Conservation (phyloP, 2,113 vertebrate genomes). For the Tor tambroides region DNA sequence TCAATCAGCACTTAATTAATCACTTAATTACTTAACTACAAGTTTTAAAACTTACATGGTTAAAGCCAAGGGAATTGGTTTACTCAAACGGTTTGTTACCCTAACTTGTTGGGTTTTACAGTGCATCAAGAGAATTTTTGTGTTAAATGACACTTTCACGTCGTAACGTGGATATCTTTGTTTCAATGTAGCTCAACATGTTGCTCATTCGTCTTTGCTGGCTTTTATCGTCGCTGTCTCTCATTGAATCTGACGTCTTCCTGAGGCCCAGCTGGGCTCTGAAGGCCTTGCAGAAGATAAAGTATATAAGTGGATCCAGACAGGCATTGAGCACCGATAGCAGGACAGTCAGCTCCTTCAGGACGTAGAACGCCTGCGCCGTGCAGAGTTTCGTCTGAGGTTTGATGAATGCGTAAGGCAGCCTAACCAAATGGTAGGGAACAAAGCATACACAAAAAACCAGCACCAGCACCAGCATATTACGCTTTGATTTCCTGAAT, state of each 20-base stretch:
- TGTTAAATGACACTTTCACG: conserved; percentile 12
- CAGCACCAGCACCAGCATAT: conserved; percentile 70
- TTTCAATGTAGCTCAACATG: conserved; percentile 39
- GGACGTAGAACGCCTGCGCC: conserved; percentile 52
- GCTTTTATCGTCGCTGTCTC: neutral
- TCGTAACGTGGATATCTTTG: conserved; percentile 9
- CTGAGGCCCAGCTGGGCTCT: conserved; percentile 56
- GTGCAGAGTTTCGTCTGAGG: neutral
- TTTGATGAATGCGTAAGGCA: conserved; percentile 67
- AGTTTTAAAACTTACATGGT: no score
- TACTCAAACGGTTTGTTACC: no score
- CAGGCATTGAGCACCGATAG: conserved; percentile 73
- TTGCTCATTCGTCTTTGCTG: neutral
- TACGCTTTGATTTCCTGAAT: conserved; percentile 65
- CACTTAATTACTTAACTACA: no score
- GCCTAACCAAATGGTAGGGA: conserved; percentile 74
- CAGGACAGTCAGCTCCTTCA: conserved; percentile 70
- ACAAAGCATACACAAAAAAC: conserved; percentile 78
- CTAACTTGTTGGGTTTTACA: no score
- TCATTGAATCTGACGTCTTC: neutral
- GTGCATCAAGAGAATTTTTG: neutral
- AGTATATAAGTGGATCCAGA: conserved; percentile 77
- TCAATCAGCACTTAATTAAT: no score
- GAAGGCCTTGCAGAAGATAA: conserved; percentile 74
- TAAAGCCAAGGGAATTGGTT: no score